phyloP scores from a whole-genome alignment of 2,113 vertebrate species.

The Embiotoca jacksoni region DNA sequence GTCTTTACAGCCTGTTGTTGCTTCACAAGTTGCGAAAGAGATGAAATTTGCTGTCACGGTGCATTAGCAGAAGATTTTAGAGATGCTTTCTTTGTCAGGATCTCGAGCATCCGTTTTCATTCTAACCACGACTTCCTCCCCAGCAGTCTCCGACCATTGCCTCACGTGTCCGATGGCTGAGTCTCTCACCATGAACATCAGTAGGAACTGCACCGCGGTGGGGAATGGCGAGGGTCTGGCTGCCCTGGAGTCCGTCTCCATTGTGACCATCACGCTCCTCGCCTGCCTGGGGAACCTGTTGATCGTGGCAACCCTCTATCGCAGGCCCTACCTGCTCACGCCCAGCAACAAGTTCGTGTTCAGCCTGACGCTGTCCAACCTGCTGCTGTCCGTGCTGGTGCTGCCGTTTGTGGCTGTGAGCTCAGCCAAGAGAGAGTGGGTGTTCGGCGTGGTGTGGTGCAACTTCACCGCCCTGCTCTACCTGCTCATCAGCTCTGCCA shows the following conservation, averaged over 20 bases:
- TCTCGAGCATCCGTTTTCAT: neutral
- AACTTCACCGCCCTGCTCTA: slow-evolving; percentile 97
- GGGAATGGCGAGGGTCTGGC: slow-evolving; percentile 81
- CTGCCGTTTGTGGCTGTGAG: slow-evolving; percentile 95
- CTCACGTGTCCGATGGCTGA: slow-evolving; percentile 60
- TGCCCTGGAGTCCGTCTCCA: slow-evolving; percentile 88
- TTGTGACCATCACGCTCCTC: slow-evolving; percentile 90
- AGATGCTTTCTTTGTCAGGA: too few species aligned
- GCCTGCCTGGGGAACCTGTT: slow-evolving; percentile 95
- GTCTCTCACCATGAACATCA: slow-evolving; percentile 91
- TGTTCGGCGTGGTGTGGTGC: slow-evolving; percentile 98
- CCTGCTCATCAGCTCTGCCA: slow-evolving; percentile 97
- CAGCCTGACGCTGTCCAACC: slow-evolving; percentile 97
- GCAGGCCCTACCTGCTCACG: slow-evolving; percentile 94
- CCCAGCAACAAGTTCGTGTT: slow-evolving; percentile 99
- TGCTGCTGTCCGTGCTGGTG: slow-evolving; percentile 93
- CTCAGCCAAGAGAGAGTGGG: slow-evolving; percentile 92
- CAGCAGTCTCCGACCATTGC: slow-evolving; percentile 81
- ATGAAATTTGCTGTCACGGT: too few species aligned
- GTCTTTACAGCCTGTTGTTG: too few species aligned
- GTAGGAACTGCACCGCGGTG: slow-evolving; percentile 85
- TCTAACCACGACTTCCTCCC: neutral
- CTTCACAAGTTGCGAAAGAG: too few species aligned
- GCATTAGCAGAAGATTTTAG: too few species aligned
- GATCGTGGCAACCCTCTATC: slow-evolving; percentile 92